phyloP scores from a whole-genome alignment of 2,888 invertebrate genomes.

The Dryococelus australis region DNA sequence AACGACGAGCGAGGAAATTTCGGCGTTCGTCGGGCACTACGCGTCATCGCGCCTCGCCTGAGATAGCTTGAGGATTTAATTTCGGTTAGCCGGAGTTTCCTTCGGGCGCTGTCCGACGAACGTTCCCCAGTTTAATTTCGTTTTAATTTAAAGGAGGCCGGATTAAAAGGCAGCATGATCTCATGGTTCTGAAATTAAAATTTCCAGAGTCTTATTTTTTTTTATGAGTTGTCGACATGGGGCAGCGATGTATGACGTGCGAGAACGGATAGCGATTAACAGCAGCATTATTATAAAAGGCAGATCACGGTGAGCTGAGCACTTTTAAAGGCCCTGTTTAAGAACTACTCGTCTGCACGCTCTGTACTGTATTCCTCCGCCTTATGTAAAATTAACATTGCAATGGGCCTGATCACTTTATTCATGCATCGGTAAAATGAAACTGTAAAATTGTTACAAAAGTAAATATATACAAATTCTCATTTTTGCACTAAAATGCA shows the following conservation, averaged over 20 bases:
- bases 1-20: neutral
- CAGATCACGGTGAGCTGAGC: no score
- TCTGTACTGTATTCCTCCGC: no score
- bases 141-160: slow-evolving; percentile 17
- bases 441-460: no score
- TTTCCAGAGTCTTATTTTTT: neutral
- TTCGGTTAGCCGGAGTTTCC: neutral
- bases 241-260: neutral
- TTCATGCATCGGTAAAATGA: no score
- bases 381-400: no score
- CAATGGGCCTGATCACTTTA: no score
- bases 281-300: no score
- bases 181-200: neutral
- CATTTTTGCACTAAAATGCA: no score
- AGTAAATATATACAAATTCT: no score
- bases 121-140: neutral
- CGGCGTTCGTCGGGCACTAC: neutral
- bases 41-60: neutral
- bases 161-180: slow-evolving; percentile 2
- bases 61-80: neutral
- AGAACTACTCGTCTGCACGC: no score
- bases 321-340: no score
- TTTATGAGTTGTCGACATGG: neutral
- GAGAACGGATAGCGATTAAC: neutral
- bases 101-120: neutral